Percentiles rank a stretch among this genome's conserved stretches.
phyloP scores from a whole-genome alignment of 2,888 invertebrate species.

The Zaprionus obscuricornis region DNA sequence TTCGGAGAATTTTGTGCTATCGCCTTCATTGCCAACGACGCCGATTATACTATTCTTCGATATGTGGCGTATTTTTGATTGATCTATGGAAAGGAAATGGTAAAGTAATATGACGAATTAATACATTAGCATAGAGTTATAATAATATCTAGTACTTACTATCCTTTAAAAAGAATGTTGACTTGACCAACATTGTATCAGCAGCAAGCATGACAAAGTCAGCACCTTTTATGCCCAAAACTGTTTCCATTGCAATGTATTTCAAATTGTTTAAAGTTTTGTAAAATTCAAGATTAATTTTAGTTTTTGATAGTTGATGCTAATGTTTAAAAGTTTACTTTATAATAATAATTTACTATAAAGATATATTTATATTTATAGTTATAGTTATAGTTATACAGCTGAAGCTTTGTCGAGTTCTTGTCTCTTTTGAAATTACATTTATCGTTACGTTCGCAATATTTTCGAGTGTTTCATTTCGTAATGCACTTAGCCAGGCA shows the following conservation, averaged over 20 bases:
- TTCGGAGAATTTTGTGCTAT: constrained; percentile 96
- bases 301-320: neutral
- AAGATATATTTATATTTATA: no score
- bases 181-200: constrained; percentile 92
- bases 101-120: no score
- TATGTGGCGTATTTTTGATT: constrained; percentile 94
- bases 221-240: constrained; percentile 93
- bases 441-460: no score
- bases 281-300: neutral
- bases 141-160: constrained; percentile 18
- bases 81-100: constrained; percentile 87
- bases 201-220: constrained; percentile 95
- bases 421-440: no score
- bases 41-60: constrained; percentile 94
- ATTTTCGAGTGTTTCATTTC: neutral
- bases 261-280: neutral
- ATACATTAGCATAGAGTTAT: no score
- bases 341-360: no score
- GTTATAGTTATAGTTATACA: no score
- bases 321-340: neutral
- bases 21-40: constrained; percentile 94
- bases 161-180: constrained; percentile 93
- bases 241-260: constrained; percentile 88
- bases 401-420: no score
- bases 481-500: neutral